Percentiles rank a stretch among this genome's conserved stretches.
These are phyloP conservation scores for Luffia ferchaultella DNA, from an alignment of 2,888 invertebrate species.

Conservation along the genomic window DNA sequence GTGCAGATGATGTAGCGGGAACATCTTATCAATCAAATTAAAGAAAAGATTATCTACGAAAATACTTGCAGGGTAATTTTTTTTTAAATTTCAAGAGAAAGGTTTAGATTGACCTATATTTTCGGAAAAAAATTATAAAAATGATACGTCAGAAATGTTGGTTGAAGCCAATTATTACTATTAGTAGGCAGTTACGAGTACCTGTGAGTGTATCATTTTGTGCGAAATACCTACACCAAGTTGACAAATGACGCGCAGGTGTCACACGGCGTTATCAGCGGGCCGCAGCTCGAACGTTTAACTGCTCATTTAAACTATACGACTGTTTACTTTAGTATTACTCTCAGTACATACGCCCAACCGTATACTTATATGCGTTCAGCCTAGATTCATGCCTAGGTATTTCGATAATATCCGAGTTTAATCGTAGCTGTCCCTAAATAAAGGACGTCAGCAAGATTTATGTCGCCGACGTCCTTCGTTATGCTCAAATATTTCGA, in stretches of 20 bases:
- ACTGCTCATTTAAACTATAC: background rate
- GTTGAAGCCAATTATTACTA: no score
- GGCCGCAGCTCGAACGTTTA: background rate
- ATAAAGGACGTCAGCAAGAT: background rate
- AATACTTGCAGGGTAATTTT: no score
- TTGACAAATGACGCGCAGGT: background rate
- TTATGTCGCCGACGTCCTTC: background rate
- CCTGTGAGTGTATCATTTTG: no score
- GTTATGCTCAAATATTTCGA: background rate
- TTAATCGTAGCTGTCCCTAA: background rate
- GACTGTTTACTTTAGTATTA: background rate
- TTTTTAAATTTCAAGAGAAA: no score
- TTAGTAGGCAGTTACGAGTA: no score
- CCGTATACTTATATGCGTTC: background rate
- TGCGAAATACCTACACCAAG: no score
- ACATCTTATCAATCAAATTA: no score
- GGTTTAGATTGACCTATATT: no score
- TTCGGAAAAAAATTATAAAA: no score
- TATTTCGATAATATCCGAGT: background rate
- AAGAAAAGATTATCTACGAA: no score
- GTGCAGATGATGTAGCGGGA: no score
- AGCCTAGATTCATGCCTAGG: background rate
- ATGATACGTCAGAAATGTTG: no score
- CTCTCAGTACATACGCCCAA: background rate
- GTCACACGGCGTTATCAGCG: background rate